A percentile compares a stretch with the other conserved stretches of the same genome.
These are phyloP conservation scores for Rugalucina vietnamica DNA, from an alignment of 2,888 invertebrate genomes.

Conservation along the genomic window DNA sequence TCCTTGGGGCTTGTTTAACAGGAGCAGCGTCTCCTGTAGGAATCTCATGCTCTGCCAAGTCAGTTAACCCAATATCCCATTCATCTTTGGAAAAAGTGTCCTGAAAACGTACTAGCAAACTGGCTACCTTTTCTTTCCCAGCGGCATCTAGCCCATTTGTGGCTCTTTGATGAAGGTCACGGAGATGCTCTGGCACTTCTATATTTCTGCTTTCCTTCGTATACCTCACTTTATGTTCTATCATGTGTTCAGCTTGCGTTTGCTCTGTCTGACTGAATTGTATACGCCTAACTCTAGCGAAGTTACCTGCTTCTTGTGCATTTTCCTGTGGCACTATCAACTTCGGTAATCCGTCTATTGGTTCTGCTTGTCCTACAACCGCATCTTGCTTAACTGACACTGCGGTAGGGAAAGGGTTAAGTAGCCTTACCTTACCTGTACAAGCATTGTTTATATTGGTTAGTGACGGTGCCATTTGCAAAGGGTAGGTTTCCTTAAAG, in stretches of 20 bases:
- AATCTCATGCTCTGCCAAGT: not conserved
- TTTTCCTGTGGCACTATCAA: conserved; percentile 4
- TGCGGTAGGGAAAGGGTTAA: conserved; percentile 44
- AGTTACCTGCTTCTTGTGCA: not conserved
- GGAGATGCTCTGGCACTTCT: no score
- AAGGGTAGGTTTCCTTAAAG: conserved; percentile 37
- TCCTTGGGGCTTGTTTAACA: not conserved
- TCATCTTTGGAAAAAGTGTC: not conserved
- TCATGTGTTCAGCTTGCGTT: no score
- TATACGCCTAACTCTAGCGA: no score
- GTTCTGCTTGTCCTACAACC: no score
- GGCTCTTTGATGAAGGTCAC: no score
- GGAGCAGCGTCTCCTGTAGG: not conserved
- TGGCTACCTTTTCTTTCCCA: no score
- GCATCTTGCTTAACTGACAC: conserved; percentile 38
- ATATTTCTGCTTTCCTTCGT: no score
- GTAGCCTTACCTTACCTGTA: conserved; percentile 47
- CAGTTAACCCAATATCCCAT: not conserved
- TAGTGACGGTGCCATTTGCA: conserved; percentile 48
- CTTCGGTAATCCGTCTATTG: no score
- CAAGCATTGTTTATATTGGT: conserved; percentile 34
- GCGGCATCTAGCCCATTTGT: no score
- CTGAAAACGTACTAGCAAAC: not conserved
- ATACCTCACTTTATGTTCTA: no score
- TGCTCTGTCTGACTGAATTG: no score